phyloP scores from a whole-genome alignment of 2,797 vertebrate genomes.

The Hemibagrus guttatus region DNA sequence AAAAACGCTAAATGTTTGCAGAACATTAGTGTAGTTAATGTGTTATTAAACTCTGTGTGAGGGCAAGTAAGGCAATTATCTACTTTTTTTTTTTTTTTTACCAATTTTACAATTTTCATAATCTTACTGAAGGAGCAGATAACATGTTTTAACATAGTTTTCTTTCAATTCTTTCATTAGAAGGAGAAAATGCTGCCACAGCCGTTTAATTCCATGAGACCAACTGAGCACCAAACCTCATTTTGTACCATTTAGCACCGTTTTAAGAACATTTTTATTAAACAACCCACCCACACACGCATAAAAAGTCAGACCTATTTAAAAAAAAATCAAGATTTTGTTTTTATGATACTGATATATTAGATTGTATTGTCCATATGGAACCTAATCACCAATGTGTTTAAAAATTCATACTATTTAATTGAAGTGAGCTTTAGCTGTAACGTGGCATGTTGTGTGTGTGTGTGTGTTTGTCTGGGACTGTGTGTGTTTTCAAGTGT shows the following conservation, averaged over 20 bases:
- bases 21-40: conserved; percentile 1
- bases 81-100: neutral
- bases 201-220: neutral
- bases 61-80: neutral
- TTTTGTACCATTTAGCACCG: neutral
- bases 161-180: neutral
- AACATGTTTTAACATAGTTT: neutral
- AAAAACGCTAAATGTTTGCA: conserved; percentile 12
- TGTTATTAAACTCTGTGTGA: conserved; percentile 32
- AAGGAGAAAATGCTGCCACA: conserved; percentile 2
- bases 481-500: conserved; percentile 32
- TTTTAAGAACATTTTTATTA: conserved; percentile 25
- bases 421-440: conserved; percentile 12
- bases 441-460: neutral
- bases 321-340: neutral
- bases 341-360: conserved; percentile 21
- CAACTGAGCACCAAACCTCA: neutral
- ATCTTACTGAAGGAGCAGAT: neutral
- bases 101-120: neutral
- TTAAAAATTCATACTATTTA: conserved; percentile 14
- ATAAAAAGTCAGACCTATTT: conserved; percentile 29
- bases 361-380: neutral
- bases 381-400: conserved; percentile 3
- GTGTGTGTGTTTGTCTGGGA: neutral
- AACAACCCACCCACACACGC: conserved; percentile 22